These are phyloP conservation scores for Podotricha telesiphe DNA, from an alignment of 2,888 invertebrate species.

Conservation along the genomic window DNA sequence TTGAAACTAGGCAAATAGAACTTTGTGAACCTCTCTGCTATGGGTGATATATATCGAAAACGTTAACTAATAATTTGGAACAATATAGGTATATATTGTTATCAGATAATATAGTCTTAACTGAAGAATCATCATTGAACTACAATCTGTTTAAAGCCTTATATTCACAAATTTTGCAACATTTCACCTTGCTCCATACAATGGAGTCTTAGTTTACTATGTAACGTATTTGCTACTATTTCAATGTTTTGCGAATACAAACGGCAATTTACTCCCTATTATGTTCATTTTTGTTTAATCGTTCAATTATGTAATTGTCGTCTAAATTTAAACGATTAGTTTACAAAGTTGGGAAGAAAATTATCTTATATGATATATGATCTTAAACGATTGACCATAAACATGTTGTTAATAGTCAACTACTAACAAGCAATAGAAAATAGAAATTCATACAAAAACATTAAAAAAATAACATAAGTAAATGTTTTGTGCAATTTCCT, in stretches of 20 bases:
- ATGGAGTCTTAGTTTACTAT: slow-evolving; percentile 57
- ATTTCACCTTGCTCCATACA: slow-evolving; percentile 65
- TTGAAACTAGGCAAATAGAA: too few relatives aligned
- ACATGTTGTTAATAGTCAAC: not conserved
- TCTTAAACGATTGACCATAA: not conserved
- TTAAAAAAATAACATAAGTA: too few relatives aligned
- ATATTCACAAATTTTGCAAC: slow-evolving; percentile 55
- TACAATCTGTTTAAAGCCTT: slow-evolving; percentile 20
- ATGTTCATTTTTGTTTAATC: slow-evolving; percentile 12
- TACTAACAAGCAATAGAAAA: not conserved
- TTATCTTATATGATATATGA: too few relatives aligned
- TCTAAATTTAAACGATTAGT: not conserved
- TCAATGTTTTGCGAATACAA: slow-evolving; percentile 29
- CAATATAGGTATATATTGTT: not conserved
- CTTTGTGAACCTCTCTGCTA: too few relatives aligned
- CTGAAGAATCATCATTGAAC: not conserved
- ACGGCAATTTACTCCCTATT: slow-evolving; percentile 22
- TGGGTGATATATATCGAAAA: too few relatives aligned
- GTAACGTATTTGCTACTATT: slow-evolving; percentile 32
- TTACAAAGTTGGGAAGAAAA: not conserved
- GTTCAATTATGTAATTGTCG: not conserved
- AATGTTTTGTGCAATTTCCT: too few relatives aligned
- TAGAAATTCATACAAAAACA: not conserved
- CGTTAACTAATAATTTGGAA: too few relatives aligned
- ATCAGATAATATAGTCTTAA: not conserved